Conservation (phyloP, 2,113 vertebrate species). For the Psephotus haematonotus region DNA sequence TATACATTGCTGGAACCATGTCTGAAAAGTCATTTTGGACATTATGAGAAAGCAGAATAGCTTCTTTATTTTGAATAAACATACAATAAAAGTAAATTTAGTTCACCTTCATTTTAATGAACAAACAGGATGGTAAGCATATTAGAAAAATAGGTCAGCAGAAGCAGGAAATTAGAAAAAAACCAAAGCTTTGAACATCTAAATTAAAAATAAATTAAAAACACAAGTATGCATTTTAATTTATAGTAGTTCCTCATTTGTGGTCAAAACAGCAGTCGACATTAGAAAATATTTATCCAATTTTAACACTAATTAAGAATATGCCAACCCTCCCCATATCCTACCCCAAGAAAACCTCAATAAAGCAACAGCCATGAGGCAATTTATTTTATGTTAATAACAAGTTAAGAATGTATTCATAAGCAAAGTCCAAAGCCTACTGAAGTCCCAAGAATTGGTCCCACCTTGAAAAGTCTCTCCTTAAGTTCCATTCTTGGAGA, state of each 20-base stretch:
- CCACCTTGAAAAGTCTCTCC: not conserved
- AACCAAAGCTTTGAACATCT: not conserved
- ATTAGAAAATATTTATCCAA: not conserved
- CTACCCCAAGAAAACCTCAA: not conserved
- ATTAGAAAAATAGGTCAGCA: constrained; percentile 31
- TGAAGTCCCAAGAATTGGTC: not conserved
- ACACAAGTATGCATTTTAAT: not conserved
- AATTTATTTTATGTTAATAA: not conserved
- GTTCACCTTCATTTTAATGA: not conserved
- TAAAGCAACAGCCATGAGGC: not conserved
- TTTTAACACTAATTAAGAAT: constrained; percentile 2
- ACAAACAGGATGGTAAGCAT: not conserved
- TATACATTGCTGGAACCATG: not conserved
- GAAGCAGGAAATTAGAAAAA: not conserved
- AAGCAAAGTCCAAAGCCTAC: not conserved
- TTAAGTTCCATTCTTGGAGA: not conserved
- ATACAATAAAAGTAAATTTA: not conserved
- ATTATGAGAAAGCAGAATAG: not conserved
- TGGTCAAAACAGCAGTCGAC: not conserved
- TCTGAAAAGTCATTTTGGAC: not conserved
- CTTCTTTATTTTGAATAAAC: not conserved
- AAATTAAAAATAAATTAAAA: constrained; percentile 44
- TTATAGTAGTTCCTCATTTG: not conserved
- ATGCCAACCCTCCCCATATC: not conserved
- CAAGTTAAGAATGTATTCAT: not conserved